Evolutionary conservation across 1,140 invertebrate species (phyloP).

Genomic region (Ladona fulva): DNA sequence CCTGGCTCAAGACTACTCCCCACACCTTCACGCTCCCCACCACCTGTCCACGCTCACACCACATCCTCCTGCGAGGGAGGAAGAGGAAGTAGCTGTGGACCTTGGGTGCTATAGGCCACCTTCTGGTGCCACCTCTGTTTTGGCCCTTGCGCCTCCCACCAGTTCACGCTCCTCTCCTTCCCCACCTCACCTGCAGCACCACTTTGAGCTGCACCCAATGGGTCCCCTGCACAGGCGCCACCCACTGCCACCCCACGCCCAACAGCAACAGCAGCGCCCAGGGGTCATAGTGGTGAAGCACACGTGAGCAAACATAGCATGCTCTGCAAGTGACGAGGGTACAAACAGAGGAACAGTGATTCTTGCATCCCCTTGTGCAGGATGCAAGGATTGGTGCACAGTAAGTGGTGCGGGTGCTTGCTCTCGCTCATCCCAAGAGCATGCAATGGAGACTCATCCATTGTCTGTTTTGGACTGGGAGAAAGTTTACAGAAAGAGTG

Average conservation of each 20-base stretch:
- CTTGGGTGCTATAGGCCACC: neutral
- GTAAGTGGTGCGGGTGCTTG: neutral
- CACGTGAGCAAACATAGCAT: neutral
- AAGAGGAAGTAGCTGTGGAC: neutral
- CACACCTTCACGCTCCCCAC: constrained; percentile 23
- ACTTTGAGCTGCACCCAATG: neutral
- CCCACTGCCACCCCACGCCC: constrained; percentile 21
- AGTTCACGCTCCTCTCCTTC: neutral
- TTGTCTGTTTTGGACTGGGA: neutral
- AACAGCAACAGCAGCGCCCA: constrained; percentile 60
- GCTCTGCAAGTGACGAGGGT: neutral
- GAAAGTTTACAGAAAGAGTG: neutral
- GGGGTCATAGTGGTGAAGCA: constrained; percentile 81
- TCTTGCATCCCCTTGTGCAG: neutral
- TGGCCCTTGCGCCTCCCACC: neutral
- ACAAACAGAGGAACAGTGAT: neutral
- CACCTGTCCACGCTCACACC: neutral
- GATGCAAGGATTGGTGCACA: neutral
- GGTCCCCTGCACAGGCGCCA: neutral
- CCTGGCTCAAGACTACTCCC: constrained; percentile 19
- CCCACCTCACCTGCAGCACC: neutral
- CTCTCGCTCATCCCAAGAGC: neutral
- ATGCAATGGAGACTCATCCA: neutral
- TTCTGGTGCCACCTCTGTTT: neutral
- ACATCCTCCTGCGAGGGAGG: neutral